A percentile compares a stretch with the other conserved stretches of the same genome.
Conservation (phyloP, 2,888 invertebrate genomes). For the Agrotis clavis region DNA sequence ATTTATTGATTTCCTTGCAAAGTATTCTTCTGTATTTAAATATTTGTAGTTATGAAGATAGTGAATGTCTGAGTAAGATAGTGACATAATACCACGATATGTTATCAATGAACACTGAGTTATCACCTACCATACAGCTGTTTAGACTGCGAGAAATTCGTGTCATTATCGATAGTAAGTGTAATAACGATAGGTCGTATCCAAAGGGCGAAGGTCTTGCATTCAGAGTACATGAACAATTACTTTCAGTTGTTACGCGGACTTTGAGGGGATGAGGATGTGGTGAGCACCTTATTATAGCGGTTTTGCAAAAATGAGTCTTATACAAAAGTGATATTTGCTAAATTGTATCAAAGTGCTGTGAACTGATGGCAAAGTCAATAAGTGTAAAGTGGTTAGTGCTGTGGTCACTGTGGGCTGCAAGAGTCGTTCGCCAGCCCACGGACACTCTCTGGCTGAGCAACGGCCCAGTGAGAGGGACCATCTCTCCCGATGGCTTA, state of each 20-base stretch:
- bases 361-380: conserved; percentile 20
- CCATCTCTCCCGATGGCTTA: conserved; percentile 76
- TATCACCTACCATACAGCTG: conserved; percentile 24
- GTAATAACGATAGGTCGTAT: conserved; percentile 3
- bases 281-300: not conserved
- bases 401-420: conserved; percentile 84
- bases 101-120: conserved; percentile 4
- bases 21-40: not conserved
- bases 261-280: not conserved
- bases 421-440: conserved; percentile 80
- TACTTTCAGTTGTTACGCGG: conserved; percentile 12
- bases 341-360: not conserved
- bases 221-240: not conserved
- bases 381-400: conserved; percentile 77
- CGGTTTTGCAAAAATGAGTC: not conserved
- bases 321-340: not conserved
- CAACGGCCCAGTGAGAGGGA: conserved; percentile 78
- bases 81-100: conserved; percentile 20
- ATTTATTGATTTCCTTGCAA: not conserved
- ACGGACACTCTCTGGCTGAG: conserved; percentile 72
- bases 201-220: conserved; percentile 25
- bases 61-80: conserved; percentile 8
- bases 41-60: not conserved
- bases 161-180: conserved; percentile 7
- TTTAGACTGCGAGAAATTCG: conserved; percentile 20